Evolutionary conservation across 2,888 invertebrate genomes (phyloP), one percentile per base, ranked within the genome.

Genomic region (Physocephala rufipes): DNA sequence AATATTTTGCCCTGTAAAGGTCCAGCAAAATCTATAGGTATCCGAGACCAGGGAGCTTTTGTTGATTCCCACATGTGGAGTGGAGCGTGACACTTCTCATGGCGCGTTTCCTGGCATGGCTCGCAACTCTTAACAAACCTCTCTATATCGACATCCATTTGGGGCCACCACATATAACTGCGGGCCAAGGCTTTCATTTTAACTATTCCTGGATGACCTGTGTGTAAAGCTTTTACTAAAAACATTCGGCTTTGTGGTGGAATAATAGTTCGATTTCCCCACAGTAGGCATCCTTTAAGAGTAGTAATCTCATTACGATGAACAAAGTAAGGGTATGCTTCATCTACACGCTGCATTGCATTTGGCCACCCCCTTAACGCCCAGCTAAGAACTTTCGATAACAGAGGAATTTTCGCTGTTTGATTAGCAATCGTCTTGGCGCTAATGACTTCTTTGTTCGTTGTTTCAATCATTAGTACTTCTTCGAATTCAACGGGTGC

Each of bases 281-380:
- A 74, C 49, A 75, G 59, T 7, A 76, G 65, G 63, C 74, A 75
- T 9, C 71, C 74, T 28, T 72, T 72, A 15, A 72, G 21, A 15
- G 71, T 24, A 59, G 63, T 24, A 1, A 67, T 67, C 24, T 70
- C 67, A 0, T 26, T 47, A 9, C 64, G 58, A 13, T 68, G 24
- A 19, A 45, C 16, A 62, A 45, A 68, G 24, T 43, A 71, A 3
- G 66, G 66, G 21, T 71, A 73, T 3, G 72, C 30, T 24, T 63
- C 36, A 21, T 74, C 63, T 15, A 30, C 28, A 0, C 68, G 72
- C 30, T 36, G 16, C 12, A 74, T 13, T 24, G n/a, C 47, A 5
- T 70, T 66, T 24, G 72, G 67, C 75, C 73, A 75, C 28, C 28
- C 71, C 59, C 74, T 74, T 73, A 73, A 74, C 71, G 75, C 65